Evolutionary conservation across 2,888 invertebrate species (phyloP), one percentile per base, ranked within the genome.

Genomic region (Orthosia cruda): DNA sequence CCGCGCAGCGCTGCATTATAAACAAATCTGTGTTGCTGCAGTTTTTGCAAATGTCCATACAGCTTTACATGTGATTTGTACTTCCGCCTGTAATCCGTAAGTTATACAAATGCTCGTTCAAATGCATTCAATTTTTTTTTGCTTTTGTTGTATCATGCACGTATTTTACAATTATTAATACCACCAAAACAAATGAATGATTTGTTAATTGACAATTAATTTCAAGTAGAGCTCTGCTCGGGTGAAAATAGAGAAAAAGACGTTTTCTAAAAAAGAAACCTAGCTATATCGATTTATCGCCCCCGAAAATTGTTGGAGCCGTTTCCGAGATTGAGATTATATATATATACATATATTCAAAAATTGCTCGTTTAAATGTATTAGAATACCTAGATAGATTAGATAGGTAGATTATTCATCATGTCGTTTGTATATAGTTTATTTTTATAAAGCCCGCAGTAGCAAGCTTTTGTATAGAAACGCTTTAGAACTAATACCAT

Each of bases 1-100:
- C 79, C 74, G 85, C 74, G 74, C 85, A 87, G 84, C 72, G 76
- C 76, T 85, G 81, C 72, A 89, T 88, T 84, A 79, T 77, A 81
- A 80, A 85, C 82, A 83, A 81, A 82, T 85, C 74, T 77, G 57
- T 23, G 12, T 77, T 49, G 50, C 67, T 79, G 74, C 65, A 71
- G 55, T 74, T 79, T 85, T 85, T 68, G 32, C 55, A 55, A 71
- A 71, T 64, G n/a, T 63, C 61, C 45, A 73, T 81, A 76, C 71
- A 74, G 67, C 64, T 81, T 84, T 71, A 77, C 71, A 81, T 76
- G 74, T 71, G 70, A 77, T 83, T 80, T 71, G 76, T 62, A 62
- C 20, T 63, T 62, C 66, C 47, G 45, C n/a, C 18, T 70, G 70
- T 74, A 59, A 84, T 67, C 84, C 20, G 23, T 62, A 65, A 68